These are phyloP conservation scores for Eira barbara DNA, from an alignment of 2,113 vertebrate genomes.

Conservation along the genomic window DNA sequence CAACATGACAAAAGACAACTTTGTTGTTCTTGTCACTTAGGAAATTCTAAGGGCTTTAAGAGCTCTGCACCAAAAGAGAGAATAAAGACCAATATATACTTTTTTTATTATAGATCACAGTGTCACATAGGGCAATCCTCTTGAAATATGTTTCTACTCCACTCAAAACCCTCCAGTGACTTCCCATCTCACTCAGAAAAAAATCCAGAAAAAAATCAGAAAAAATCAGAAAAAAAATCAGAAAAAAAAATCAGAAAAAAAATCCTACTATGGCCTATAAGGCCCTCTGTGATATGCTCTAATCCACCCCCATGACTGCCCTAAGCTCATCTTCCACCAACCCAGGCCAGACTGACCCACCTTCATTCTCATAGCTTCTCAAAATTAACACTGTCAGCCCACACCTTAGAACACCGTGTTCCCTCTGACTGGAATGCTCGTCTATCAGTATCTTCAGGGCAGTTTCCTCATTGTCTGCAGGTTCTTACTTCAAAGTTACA, in stretches of 20 bases:
- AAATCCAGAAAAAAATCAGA: no score
- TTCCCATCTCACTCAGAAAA: not conserved
- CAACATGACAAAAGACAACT: not conserved
- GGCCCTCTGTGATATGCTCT: not conserved
- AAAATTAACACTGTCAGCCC: not conserved
- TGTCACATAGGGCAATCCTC: not conserved
- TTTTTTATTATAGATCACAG: not conserved
- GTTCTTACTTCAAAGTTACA: not conserved
- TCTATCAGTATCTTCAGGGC: not conserved
- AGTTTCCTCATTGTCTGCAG: not conserved
- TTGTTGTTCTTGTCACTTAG: not conserved
- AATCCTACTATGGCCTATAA: accelerated
- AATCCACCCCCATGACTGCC: not conserved
- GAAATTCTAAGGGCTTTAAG: not conserved
- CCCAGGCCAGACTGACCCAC: not conserved
- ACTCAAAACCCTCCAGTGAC: not conserved
- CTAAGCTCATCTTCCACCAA: not conserved
- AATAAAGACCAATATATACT: not conserved
- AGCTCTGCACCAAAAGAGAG: not conserved
- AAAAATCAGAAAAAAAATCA: not conserved
- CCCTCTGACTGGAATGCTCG: not conserved
- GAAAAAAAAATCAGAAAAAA: not conserved
- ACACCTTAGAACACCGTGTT: not conserved
- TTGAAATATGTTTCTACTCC: not conserved
- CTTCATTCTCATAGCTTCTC: not conserved